Evolutionary conservation across 2,113 vertebrate species (phyloP).

Genomic region (Isurus oxyrinchus): DNA sequence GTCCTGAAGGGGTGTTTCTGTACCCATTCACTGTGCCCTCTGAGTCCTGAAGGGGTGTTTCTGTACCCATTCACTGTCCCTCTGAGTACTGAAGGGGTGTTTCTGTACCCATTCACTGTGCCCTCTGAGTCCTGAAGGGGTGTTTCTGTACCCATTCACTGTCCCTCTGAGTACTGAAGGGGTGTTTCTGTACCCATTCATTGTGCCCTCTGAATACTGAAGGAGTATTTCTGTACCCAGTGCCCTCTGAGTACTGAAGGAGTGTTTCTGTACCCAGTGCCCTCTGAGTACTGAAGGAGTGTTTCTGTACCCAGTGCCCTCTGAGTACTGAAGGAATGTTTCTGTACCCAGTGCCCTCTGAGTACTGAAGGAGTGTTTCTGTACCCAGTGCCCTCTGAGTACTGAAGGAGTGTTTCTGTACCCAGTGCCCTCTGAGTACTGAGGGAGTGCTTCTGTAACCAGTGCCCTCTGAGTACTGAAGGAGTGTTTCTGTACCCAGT

Average conservation of each 20-base stretch:
- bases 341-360: not conserved
- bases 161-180: not conserved
- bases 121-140: not conserved
- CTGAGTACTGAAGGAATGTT: not conserved
- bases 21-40: not conserved
- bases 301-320: not conserved
- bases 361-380: not conserved
- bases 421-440: not conserved
- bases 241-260: not conserved
- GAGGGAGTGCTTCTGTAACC: not conserved
- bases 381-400: not conserved
- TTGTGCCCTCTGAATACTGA: not conserved
- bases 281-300: no score
- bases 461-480: not conserved
- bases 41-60: not conserved
- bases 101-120: not conserved
- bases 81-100: no score
- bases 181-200: not conserved
- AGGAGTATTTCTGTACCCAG: not conserved
- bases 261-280: not conserved
- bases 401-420: not conserved
- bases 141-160: not conserved
- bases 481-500: not conserved
- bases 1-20: not conserved
- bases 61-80: not conserved